phyloP scores from a whole-genome alignment of 2,888 invertebrate genomes.

The Creontiades dilutus region DNA sequence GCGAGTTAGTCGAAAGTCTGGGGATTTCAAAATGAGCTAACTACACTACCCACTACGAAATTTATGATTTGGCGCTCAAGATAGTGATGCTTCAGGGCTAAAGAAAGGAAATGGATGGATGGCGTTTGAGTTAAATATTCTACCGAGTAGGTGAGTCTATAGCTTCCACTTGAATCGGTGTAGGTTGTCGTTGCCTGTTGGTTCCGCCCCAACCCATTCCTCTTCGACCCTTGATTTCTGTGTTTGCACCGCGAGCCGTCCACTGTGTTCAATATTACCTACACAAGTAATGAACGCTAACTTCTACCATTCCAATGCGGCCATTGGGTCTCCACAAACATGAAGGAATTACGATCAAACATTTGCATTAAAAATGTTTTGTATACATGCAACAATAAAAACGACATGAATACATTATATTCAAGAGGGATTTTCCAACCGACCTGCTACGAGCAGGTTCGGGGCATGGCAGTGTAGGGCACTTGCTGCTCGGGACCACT shows the following conservation, averaged over 20 bases:
- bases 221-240: slow-evolving; percentile 7
- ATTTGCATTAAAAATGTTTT: too few relatives aligned
- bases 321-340: neutral
- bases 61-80: neutral
- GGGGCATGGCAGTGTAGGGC: too few relatives aligned
- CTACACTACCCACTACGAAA: neutral
- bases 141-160: slow-evolving; percentile 18
- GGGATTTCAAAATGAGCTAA: neutral
- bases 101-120: neutral
- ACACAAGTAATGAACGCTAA: slow-evolving; percentile 6
- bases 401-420: too few relatives aligned
- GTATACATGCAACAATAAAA: too few relatives aligned
- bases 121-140: neutral
- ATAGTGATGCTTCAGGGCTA: neutral
- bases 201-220: slow-evolving; percentile 19
- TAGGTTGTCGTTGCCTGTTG: slow-evolving; percentile 21
- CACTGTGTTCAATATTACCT: slow-evolving; percentile 2
- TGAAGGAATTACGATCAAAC: neutral
- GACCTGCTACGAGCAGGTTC: too few relatives aligned
- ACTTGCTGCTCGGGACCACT: too few relatives aligned
- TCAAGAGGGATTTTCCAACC: too few relatives aligned
- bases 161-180: slow-evolving; percentile 11
- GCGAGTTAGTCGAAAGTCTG: neutral
- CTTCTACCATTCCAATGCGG: neutral
- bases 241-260: neutral